phyloP scores from a whole-genome alignment of 2,888 invertebrate species.

The Craniophora ligustri region DNA sequence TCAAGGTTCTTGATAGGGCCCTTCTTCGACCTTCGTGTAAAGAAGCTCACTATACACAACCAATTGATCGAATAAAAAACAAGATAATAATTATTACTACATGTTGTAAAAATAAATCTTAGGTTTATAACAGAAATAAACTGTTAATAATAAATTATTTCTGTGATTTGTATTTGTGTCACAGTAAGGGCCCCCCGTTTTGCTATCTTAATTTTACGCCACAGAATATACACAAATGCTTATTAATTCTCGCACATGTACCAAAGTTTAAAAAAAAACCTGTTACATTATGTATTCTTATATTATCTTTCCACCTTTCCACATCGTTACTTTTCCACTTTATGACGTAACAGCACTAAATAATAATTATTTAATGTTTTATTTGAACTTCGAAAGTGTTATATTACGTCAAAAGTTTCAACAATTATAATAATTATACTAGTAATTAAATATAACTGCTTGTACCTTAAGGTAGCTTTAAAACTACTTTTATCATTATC shows the following conservation, averaged over 20 bases:
- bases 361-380: slow-evolving; percentile 28
- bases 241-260: not conserved
- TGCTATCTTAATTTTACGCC: too few species aligned
- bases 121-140: too few species aligned
- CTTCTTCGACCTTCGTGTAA: too few species aligned
- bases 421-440: slow-evolving; percentile 42
- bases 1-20: too few species aligned
- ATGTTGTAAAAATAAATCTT: too few species aligned
- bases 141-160: too few species aligned
- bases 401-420: slow-evolving; percentile 23
- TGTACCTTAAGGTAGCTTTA: slow-evolving; percentile 18
- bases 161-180: too few species aligned
- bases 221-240: not conserved
- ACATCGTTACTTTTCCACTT: slow-evolving; percentile 31
- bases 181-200: too few species aligned
- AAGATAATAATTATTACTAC: too few species aligned
- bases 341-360: slow-evolving; percentile 33
- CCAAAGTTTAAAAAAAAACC: slow-evolving; percentile 7
- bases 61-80: too few species aligned
- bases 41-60: too few species aligned
- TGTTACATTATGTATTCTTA: slow-evolving; percentile 2
- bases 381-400: slow-evolving; percentile 49
- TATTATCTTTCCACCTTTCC: slow-evolving; percentile 25
- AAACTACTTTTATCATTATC: slow-evolving; percentile 37
- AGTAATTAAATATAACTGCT: slow-evolving; percentile 31